phyloP scores from a whole-genome alignment of 1,140 invertebrate species.

The Manduca sexta region DNA sequence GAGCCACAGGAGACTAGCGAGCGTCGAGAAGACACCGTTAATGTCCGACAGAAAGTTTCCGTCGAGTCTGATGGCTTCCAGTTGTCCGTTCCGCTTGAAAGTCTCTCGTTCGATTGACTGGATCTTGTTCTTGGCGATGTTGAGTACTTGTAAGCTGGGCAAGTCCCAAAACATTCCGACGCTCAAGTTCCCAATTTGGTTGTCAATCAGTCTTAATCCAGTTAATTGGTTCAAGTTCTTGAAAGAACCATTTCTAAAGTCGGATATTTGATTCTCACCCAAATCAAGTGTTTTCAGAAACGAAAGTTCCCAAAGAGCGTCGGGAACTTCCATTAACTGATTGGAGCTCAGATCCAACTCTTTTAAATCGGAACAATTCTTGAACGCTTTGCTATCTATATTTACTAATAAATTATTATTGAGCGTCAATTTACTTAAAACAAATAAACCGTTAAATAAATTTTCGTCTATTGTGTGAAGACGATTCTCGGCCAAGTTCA shows the following conservation, averaged over 20 bases:
- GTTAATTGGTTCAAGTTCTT: slow-evolving; percentile 88
- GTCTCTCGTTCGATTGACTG: slow-evolving; percentile 86
- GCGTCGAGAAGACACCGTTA: slow-evolving; percentile 87
- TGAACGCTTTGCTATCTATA: slow-evolving; percentile 88
- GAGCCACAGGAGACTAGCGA: slow-evolving; percentile 86
- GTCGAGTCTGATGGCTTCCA: slow-evolving; percentile 90
- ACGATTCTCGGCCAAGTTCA: slow-evolving; percentile 89
- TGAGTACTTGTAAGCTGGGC: slow-evolving; percentile 86
- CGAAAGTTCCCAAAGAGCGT: slow-evolving; percentile 85
- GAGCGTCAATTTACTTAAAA: slow-evolving; percentile 86
- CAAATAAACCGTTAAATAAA: slow-evolving; percentile 89
- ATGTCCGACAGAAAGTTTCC: slow-evolving; percentile 90
- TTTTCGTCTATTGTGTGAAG: slow-evolving; percentile 86
- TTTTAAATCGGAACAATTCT: slow-evolving; percentile 92
- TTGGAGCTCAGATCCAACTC: slow-evolving; percentile 93
- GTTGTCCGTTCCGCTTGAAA: slow-evolving; percentile 84
- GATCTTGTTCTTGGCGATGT: slow-evolving; percentile 91
- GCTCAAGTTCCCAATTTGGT: slow-evolving; percentile 88
- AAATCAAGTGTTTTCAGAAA: slow-evolving; percentile 90
- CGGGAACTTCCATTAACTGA: slow-evolving; percentile 84
- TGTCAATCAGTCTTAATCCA: slow-evolving; percentile 87
- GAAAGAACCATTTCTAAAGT: slow-evolving; percentile 87
- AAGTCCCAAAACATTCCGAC: slow-evolving; percentile 90
- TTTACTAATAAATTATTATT: slow-evolving; percentile 89
- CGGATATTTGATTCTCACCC: slow-evolving; percentile 88